Conservation (phyloP, 2,888 invertebrate species). For the Galerucella calmariensis region DNA sequence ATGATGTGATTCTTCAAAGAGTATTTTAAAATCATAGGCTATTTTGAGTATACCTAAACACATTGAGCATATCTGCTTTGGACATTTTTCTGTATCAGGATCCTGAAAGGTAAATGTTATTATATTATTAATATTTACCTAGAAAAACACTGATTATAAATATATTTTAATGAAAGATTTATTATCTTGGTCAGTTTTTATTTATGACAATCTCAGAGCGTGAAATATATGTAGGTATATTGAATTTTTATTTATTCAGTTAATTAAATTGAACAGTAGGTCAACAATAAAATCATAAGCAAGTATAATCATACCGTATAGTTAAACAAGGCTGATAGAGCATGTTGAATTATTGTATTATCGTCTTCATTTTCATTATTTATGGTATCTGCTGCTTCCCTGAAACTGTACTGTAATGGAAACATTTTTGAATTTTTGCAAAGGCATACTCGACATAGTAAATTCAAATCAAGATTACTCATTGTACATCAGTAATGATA, state of each 20-base stretch:
- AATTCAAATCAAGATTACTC: background rate
- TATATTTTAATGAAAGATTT: background rate
- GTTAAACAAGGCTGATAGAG: background rate
- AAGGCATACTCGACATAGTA: conserved; percentile 39
- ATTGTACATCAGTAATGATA: background rate
- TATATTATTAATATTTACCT: background rate
- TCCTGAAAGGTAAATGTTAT: conserved; percentile 25
- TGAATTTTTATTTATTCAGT: too few species aligned
- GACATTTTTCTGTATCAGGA: conserved; percentile 18
- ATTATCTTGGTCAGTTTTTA: background rate
- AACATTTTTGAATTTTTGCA: conserved; percentile 32
- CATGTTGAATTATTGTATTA: conserved; percentile 1
- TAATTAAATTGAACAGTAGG: too few species aligned
- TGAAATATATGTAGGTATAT: too few species aligned
- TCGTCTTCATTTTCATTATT: background rate
- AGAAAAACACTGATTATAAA: background rate
- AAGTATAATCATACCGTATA: background rate
- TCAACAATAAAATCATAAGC: background rate
- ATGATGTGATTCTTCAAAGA: conserved; percentile 35
- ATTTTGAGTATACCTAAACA: conserved; percentile 37
- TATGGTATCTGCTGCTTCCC: conserved; percentile 7
- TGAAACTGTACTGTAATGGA: conserved; percentile 24
- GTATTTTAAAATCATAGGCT: conserved; percentile 36
- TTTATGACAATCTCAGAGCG: too few species aligned
- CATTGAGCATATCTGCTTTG: conserved; percentile 40